Percentiles rank a stretch among this genome's conserved stretches.
These are phyloP conservation scores for Benitochromis conjunctus DNA, from an alignment of 2,113 vertebrate genomes.

Conservation along the genomic window DNA sequence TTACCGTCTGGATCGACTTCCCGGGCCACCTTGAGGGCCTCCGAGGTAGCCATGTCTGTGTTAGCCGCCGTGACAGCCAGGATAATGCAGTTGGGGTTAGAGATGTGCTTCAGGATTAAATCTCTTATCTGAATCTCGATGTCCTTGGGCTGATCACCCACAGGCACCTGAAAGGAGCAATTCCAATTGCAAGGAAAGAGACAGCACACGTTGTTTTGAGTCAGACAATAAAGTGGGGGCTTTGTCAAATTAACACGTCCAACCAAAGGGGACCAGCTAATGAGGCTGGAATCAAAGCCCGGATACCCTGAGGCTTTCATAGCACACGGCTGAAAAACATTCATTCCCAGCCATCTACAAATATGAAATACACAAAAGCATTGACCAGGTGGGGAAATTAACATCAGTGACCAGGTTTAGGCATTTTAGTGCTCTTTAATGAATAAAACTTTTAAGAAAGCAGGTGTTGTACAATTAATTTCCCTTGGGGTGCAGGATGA, in stretches of 20 bases:
- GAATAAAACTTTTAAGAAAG: not conserved
- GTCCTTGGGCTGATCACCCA: conserved; percentile 96
- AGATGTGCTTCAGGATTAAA: conserved; percentile 93
- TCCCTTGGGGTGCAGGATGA: not conserved
- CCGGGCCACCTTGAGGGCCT: conserved; percentile 94
- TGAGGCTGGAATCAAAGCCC: conserved; percentile 27
- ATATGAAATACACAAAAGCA: not conserved
- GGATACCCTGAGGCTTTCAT: not conserved
- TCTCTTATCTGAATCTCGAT: conserved; percentile 96
- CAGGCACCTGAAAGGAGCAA: conserved; percentile 82
- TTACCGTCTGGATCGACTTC: conserved; percentile 95
- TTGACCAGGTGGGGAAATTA: not conserved
- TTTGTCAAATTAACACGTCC: conserved; percentile 1
- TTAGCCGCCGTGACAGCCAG: conserved; percentile 96
- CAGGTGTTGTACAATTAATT: not conserved
- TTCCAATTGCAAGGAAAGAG: not conserved
- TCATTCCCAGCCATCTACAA: not conserved
- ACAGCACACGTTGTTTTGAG: not conserved
- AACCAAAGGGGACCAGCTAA: conserved; percentile 11
- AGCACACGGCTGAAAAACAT: not conserved
- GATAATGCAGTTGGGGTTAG: conserved; percentile 98
- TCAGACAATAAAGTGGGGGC: not conserved
- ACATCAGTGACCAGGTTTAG: not conserved
- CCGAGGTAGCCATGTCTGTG: conserved; percentile 98
- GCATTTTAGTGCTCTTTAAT: not conserved